phyloP scores from a whole-genome alignment of 2,797 vertebrate species.

The Oryzias sinensis region DNA sequence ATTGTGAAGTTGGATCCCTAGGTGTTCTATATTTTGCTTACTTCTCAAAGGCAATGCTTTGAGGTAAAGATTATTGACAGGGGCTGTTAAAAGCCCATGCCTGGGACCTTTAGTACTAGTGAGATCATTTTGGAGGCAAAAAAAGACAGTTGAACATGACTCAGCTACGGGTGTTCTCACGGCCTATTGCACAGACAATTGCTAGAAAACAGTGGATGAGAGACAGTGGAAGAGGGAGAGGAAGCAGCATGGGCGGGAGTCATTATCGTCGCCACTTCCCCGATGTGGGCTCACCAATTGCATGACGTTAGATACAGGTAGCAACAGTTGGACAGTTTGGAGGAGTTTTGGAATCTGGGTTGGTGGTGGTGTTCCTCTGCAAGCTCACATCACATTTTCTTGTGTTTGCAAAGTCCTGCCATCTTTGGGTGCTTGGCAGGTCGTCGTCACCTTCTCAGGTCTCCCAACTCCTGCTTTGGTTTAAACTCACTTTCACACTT shows the following conservation, averaged over 20 bases:
- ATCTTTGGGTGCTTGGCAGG: constrained; percentile 12
- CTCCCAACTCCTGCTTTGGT: constrained; percentile 83
- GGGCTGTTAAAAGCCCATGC: constrained; percentile 78
- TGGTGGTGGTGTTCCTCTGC: neutral
- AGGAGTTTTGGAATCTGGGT: constrained; percentile 63
- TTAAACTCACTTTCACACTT: constrained; percentile 85
- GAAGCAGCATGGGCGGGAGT: constrained; percentile 65
- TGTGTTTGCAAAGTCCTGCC: too few relatives aligned
- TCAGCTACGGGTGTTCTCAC: constrained; percentile 63
- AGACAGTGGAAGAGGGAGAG: constrained; percentile 44
- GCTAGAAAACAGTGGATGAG: constrained; percentile 26
- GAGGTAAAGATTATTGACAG: constrained; percentile 74
- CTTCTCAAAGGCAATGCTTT: constrained; percentile 59
- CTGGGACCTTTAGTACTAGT: constrained; percentile 69
- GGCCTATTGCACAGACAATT: constrained; percentile 56
- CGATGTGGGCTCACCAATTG: constrained; percentile 59
- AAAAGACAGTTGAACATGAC: constrained; percentile 52
- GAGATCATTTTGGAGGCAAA: constrained; percentile 56
- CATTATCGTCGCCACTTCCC: constrained; percentile 70
- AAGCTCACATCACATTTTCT: too few relatives aligned
- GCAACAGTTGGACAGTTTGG: constrained; percentile 58
- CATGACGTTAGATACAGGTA: constrained; percentile 76
- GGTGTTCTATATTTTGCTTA: constrained; percentile 62
- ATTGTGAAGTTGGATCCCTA: constrained; percentile 66
- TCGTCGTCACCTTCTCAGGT: constrained; percentile 79